Conservation (phyloP, 1,140 invertebrate genomes). For the Papilio aristodemus region DNA sequence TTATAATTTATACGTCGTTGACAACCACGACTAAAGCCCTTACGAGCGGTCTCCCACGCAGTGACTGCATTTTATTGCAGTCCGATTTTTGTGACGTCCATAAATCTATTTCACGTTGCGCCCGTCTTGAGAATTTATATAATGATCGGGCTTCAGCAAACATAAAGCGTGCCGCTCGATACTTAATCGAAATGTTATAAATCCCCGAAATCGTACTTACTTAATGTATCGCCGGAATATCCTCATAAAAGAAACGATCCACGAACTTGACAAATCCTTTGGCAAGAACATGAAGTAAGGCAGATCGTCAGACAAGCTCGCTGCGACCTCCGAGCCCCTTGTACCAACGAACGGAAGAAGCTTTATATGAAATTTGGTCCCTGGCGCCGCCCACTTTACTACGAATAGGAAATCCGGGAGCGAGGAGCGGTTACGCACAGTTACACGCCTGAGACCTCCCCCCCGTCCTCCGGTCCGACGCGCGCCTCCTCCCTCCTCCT, state of each 20-base stretch:
- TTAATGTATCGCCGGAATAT: slow-evolving; percentile 60
- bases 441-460: slow-evolving; percentile 77
- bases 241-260: slow-evolving; percentile 74
- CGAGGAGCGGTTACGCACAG: slow-evolving; percentile 81
- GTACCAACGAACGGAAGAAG: slow-evolving; percentile 69
- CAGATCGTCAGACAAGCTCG: slow-evolving; percentile 73
- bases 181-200: slow-evolving; percentile 66
- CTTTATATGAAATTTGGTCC: slow-evolving; percentile 73
- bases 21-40: slow-evolving; percentile 64
- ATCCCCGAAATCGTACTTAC: slow-evolving; percentile 68
- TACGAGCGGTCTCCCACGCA: slow-evolving; percentile 42
- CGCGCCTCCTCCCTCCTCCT: slow-evolving; percentile 47
- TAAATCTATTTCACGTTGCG: slow-evolving; percentile 36
- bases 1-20: slow-evolving; percentile 71
- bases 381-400: slow-evolving; percentile 77
- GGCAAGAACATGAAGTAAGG: slow-evolving; percentile 74
- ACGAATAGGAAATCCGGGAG: slow-evolving; percentile 80
- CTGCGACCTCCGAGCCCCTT: slow-evolving; percentile 66
- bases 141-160: slow-evolving; percentile 25
- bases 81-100: slow-evolving; percentile 39
- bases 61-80: slow-evolving; percentile 67
- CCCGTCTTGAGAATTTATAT: slow-evolving; percentile 15
- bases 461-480: slow-evolving; percentile 43
- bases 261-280: slow-evolving; percentile 74
- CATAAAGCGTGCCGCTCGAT: slow-evolving; percentile 42